Evolutionary conservation across 2,797 vertebrate species (phyloP), one percentile per base, ranked within the genome.

Genomic region (Catamblyrhynchus diadema): DNA sequence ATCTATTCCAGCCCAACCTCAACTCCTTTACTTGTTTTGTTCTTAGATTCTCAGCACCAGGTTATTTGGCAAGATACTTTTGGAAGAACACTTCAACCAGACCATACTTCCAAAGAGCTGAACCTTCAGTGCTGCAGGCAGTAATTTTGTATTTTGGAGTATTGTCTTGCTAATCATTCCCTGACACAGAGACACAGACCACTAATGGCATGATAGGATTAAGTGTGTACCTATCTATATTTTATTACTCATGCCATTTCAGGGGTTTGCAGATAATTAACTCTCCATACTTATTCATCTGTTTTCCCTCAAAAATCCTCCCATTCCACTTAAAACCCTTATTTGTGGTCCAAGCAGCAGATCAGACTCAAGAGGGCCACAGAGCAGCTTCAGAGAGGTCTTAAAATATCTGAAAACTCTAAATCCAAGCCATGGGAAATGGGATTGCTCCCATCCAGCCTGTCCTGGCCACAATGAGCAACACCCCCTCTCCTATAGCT

Each of bases 211-310:
- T 7, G 23, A 57, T 9, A 70, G 11, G 25, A 81, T 1, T 75
- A 79, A 70, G 27, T 24, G 30, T 22, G 13, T 33, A 59, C 45
- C 20, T 86, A 93, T 71, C 59, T 32, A 54, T 86, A 60, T 93
- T 94, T 94, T 75, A 93, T 92, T 80, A 93, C 79, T 85, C 45
- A 18, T 69, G 47, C 69, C 66, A 81, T 74, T 91, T 80, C 33
- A 79, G 62, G 54, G 39, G 28, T 66, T 71, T 59, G 69, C 45
- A 85, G 92, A 41, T 82, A 82, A 94, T 95, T 87, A 94, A 94
- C 85, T 90, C 70, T n/a, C 33, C 64, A 75, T 74, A 77, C 32
- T 94, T 80, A 61, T 22, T 93, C 35, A 89, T 77, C 67, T 88
- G 1, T 78, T 88, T 74, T 39, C 47, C 65, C 82, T 94, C 75